Conservation (phyloP, 2,888 invertebrate species). For the Nemotelus nigrinus region DNA sequence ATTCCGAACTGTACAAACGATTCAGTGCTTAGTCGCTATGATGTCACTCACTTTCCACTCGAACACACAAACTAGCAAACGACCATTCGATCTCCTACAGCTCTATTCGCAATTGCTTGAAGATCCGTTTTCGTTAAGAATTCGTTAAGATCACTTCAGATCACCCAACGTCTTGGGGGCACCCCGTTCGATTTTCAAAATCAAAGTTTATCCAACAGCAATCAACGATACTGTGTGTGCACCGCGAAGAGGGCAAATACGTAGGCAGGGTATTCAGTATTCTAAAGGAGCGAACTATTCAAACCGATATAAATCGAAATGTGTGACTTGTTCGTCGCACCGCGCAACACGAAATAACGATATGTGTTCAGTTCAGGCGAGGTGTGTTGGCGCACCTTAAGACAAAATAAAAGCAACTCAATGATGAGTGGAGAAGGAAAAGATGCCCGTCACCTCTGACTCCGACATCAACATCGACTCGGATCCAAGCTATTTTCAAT, state of each 20-base stretch:
- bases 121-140: constrained; percentile 40
- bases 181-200: constrained; percentile 21
- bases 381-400: constrained; percentile 46
- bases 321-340: constrained; percentile 48
- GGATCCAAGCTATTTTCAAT: constrained; percentile 1
- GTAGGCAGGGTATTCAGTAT: not conserved
- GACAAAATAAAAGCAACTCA: constrained; percentile 41
- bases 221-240: not conserved
- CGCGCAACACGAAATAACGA: constrained; percentile 48
- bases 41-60: constrained; percentile 39
- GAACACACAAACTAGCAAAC: constrained; percentile 12
- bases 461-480: not conserved
- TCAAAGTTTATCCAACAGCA: too few species aligned
- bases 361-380: constrained; percentile 39
- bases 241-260: constrained; percentile 12
- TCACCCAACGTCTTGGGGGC: constrained; percentile 15
- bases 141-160: constrained; percentile 33
- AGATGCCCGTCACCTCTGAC: constrained; percentile 44
- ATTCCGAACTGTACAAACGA: constrained; percentile 7
- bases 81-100: not conserved
- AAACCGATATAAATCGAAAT: constrained; percentile 36
- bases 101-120: constrained; percentile 7
- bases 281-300: constrained; percentile 15
- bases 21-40: not conserved
- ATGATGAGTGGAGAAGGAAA: constrained; percentile 44